Evolutionary conservation across 2,797 vertebrate genomes (phyloP).

Genomic region (Sebastes iracundus): DNA sequence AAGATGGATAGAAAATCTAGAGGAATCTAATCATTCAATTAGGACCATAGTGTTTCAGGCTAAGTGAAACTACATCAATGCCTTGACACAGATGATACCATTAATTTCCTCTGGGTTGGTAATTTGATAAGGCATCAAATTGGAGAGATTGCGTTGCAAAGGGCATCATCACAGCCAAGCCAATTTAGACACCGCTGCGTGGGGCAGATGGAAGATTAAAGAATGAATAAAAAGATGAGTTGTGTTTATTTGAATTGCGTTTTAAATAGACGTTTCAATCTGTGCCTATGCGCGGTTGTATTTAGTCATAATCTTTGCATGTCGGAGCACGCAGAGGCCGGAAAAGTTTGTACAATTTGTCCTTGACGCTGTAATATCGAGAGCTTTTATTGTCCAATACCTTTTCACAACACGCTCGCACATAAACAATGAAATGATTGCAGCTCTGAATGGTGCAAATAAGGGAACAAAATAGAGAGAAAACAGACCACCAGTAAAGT

Average conservation of each 20-base stretch:
- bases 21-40: slow-evolving; percentile 83
- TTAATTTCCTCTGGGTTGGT: slow-evolving; percentile 83
- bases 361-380: slow-evolving; percentile 44
- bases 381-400: slow-evolving; percentile 46
- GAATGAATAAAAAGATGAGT: slow-evolving; percentile 51
- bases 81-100: slow-evolving; percentile 79
- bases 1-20: slow-evolving; percentile 76
- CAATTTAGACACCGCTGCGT: slow-evolving; percentile 71
- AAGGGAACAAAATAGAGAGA: slow-evolving; percentile 28
- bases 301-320: not conserved
- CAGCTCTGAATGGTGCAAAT: slow-evolving; percentile 54
- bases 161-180: slow-evolving; percentile 78
- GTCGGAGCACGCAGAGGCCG: not conserved
- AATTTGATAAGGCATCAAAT: slow-evolving; percentile 83
- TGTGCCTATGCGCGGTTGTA: not conserved
- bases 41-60: slow-evolving; percentile 78
- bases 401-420: slow-evolving; percentile 46
- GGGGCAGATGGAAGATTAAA: slow-evolving; percentile 62
- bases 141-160: slow-evolving; percentile 81
- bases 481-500: slow-evolving; percentile 83
- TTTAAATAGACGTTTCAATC: slow-evolving; percentile 15
- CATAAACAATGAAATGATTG: slow-evolving; percentile 55
- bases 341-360: slow-evolving; percentile 35
- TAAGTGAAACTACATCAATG: slow-evolving; percentile 83
- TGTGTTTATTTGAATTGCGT: slow-evolving; percentile 34